phyloP scores from a whole-genome alignment of 2,797 vertebrate species.

The Amniataba percoides region DNA sequence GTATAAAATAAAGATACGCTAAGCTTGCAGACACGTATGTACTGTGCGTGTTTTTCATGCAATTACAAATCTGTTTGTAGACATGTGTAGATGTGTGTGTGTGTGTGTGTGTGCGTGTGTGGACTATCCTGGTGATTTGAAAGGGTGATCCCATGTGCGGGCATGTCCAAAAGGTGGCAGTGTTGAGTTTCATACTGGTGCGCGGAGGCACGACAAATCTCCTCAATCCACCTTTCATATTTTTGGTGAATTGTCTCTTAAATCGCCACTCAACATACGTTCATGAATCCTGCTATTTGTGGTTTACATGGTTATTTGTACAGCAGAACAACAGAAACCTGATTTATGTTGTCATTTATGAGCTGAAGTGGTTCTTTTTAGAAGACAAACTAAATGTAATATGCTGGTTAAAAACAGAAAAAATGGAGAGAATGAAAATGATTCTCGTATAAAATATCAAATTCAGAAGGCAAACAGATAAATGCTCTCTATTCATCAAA shows the following conservation, averaged over 20 bases:
- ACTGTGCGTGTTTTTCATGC: background rate
- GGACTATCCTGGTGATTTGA: background rate
- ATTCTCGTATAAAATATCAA: background rate
- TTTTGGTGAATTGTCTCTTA: conserved; percentile 19
- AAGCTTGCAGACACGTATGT: background rate
- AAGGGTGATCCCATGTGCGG: conserved; percentile 27
- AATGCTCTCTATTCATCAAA: background rate
- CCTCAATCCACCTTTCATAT: conserved; percentile 26
- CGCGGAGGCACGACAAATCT: conserved; percentile 19
- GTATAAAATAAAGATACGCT: background rate
- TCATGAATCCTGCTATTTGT: background rate
- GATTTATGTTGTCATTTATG: background rate
- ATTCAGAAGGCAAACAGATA: background rate
- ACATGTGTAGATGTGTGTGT: conserved; percentile 5
- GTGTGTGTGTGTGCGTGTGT: background rate
- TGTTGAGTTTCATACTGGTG: conserved; percentile 90
- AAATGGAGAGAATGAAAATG: too few species aligned
- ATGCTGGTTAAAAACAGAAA: background rate
- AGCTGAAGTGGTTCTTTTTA: background rate
- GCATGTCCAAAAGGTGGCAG: conserved; percentile 94
- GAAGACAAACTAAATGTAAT: background rate
- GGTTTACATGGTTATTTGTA: background rate
- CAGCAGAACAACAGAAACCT: background rate
- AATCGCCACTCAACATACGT: background rate
- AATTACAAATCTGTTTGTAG: background rate